Evolutionary conservation across 2,888 invertebrate genomes (phyloP).

Genomic region (Amblyjoppa proteus): DNA sequence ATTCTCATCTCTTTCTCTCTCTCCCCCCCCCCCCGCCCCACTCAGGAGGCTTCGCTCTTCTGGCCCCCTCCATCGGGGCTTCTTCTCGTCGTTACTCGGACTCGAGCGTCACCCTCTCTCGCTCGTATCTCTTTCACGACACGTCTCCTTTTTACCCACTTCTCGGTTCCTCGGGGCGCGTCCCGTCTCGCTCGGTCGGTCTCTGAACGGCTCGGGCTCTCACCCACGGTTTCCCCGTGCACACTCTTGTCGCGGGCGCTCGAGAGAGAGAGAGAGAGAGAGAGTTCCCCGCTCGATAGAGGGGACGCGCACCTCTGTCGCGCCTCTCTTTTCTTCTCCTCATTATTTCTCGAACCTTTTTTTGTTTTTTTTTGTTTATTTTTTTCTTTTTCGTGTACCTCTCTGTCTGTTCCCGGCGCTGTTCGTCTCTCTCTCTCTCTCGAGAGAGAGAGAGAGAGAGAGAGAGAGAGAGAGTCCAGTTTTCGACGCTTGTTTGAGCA

Average conservation of each 20-base stretch:
- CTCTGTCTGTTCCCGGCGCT: not conserved
- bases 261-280: not conserved
- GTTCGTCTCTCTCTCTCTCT: not conserved
- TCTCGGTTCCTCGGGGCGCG: slow-evolving; percentile 67
- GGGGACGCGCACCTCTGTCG: slow-evolving; percentile 45
- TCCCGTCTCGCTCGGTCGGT: slow-evolving; percentile 45
- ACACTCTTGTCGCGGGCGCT: slow-evolving; percentile 31
- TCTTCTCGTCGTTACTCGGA: slow-evolving; percentile 10
- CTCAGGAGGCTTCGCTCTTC: slow-evolving; percentile 2
- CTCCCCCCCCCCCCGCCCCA: not conserved
- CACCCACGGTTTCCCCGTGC: slow-evolving; percentile 47
- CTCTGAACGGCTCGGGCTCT: slow-evolving; percentile 13
- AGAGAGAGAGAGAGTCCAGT: too few relatives aligned
- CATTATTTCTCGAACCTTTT: slow-evolving; percentile 47
- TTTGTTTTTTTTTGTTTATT: not conserved
- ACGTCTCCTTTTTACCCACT: slow-evolving; percentile 66
- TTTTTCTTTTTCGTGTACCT: not conserved
- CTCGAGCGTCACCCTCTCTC: slow-evolving; percentile 30
- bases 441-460: too few relatives aligned
- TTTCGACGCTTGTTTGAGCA: too few relatives aligned
- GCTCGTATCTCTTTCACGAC: slow-evolving; percentile 57
- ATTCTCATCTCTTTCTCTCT: slow-evolving; percentile 36
- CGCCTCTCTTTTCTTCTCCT: slow-evolving; percentile 46
- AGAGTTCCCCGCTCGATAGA: slow-evolving; percentile 21
- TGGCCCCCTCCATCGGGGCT: not conserved